Evolutionary conservation across 2,797 vertebrate species (phyloP).

Genomic region (Bufotes viridis): DNA sequence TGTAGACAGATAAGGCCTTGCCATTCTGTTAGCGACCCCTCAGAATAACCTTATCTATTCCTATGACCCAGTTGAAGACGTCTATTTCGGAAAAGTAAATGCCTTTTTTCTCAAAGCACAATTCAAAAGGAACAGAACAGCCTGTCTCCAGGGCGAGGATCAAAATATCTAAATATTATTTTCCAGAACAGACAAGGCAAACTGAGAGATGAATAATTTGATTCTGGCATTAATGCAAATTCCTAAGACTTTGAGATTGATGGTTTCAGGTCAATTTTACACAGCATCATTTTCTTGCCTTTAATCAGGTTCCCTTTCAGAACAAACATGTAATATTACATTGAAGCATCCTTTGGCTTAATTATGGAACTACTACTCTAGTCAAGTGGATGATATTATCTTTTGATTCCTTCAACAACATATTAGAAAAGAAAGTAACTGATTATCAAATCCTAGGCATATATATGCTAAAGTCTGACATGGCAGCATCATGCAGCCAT

Average conservation of each 20-base stretch:
- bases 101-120: slow-evolving; percentile 16
- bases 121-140: slow-evolving; percentile 14
- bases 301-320: slow-evolving; percentile 2
- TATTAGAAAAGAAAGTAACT: background rate
- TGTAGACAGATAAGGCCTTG: background rate
- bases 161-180: slow-evolving; percentile 17
- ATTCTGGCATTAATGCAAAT: slow-evolving; percentile 38
- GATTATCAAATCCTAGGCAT: background rate
- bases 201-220: slow-evolving; percentile 25
- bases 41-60: background rate
- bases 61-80: background rate
- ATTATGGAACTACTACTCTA: background rate
- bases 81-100: slow-evolving; percentile 25
- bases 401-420: background rate
- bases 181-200: background rate
- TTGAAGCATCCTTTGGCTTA: slow-evolving; percentile 9
- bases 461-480: too few species aligned
- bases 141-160: slow-evolving; percentile 7
- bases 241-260: slow-evolving; percentile 30
- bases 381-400: background rate
- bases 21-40: background rate
- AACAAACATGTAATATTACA: slow-evolving; percentile 15
- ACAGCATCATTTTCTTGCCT: background rate
- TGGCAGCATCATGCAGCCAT: too few species aligned
- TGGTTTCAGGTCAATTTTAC: slow-evolving; percentile 21